phyloP scores from a whole-genome alignment of 2,797 vertebrate genomes.

The Poecilia gillii region DNA sequence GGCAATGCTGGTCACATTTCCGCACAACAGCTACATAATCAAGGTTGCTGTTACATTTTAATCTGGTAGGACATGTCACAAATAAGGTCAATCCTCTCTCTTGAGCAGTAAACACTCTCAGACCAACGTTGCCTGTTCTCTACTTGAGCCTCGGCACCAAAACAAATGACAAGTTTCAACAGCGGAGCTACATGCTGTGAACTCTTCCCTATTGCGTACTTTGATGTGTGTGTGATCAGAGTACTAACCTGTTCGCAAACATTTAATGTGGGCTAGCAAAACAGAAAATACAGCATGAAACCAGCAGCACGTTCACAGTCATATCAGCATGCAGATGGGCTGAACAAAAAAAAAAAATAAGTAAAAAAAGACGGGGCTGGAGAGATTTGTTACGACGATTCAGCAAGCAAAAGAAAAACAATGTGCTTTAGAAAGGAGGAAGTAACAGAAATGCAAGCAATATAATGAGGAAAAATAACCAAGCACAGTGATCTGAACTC shows the following conservation, averaged over 20 bases:
- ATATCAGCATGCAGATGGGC: conserved; percentile 84
- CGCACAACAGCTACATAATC: not conserved
- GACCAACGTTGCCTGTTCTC: conserved; percentile 73
- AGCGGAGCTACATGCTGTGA: conserved; percentile 65
- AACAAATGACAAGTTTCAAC: conserved; percentile 33
- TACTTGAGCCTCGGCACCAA: conserved; percentile 48
- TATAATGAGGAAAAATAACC: conserved; percentile 4
- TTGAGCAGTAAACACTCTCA: conserved; percentile 17
- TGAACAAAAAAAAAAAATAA: conserved; percentile 36
- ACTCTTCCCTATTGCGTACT: conserved; percentile 85
- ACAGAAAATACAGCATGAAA: conserved; percentile 96
- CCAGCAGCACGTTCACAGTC: conserved; percentile 89
- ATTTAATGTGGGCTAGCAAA: conserved; percentile 99
- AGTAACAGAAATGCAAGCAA: conserved; percentile 23
- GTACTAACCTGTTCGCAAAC: conserved; percentile 99
- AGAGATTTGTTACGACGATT: conserved; percentile 44
- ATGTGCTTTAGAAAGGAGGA: conserved; percentile 20
- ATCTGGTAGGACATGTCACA: not conserved
- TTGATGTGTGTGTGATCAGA: conserved; percentile 79
- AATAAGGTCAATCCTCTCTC: not conserved
- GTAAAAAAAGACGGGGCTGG: conserved; percentile 20
- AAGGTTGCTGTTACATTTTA: not conserved
- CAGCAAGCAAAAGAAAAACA: conserved; percentile 52
- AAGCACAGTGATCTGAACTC: conserved; percentile 19
- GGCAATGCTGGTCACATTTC: conserved; percentile 69